Percentiles rank a stretch among this genome's conserved stretches.
These are phyloP conservation scores for Pteruthius melanotis DNA, from an alignment of 2,113 vertebrate genomes.

Conservation along the genomic window DNA sequence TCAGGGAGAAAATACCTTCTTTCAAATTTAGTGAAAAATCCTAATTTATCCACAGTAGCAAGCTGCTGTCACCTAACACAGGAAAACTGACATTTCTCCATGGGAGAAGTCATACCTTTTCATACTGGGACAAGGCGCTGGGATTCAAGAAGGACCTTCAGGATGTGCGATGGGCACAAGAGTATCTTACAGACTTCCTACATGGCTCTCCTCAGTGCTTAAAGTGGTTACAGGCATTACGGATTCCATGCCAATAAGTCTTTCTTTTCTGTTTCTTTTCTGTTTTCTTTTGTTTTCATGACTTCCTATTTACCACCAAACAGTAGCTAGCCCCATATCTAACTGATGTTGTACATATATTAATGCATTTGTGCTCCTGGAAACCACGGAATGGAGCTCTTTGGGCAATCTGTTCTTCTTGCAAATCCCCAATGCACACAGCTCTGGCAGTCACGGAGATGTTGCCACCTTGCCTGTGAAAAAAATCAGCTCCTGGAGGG, in stretches of 20 bases:
- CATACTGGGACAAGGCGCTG: background rate
- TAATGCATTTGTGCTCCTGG: background rate
- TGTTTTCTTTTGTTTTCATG: background rate
- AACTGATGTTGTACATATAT: background rate
- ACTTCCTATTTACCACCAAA: background rate
- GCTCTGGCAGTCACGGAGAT: background rate
- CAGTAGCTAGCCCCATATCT: background rate
- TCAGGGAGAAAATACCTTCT: background rate
- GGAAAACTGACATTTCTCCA: background rate
- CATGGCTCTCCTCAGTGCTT: background rate
- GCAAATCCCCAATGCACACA: background rate
- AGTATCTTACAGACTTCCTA: background rate
- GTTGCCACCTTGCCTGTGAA: background rate
- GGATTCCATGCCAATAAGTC: rapidly evolving
- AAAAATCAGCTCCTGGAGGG: background rate
- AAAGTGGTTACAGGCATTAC: background rate
- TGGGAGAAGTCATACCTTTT: background rate
- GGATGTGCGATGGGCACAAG: background rate
- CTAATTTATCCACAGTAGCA: background rate
- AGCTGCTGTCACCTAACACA: background rate
- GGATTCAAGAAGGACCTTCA: background rate
- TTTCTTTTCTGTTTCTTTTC: background rate
- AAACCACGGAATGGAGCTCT: background rate
- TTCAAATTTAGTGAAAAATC: background rate
- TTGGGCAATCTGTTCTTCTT: background rate